phyloP scores from a whole-genome alignment of 2,113 vertebrate species.

The Antechinus stuartii region DNA sequence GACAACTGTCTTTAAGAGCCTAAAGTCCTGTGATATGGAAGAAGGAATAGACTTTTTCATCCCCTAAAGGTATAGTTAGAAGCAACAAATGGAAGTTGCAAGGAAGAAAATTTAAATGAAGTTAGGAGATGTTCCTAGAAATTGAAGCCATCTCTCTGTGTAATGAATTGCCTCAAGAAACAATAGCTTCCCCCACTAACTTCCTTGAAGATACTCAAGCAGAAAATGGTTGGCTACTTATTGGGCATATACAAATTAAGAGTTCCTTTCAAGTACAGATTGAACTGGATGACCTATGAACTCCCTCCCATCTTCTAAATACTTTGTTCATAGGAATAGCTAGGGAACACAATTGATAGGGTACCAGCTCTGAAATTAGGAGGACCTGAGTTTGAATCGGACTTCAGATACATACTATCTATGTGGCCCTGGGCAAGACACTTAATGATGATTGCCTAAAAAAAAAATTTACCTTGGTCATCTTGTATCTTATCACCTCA shows the following conservation, averaged over 20 bases:
- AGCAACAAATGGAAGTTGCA: not conserved
- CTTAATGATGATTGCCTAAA: too few relatives aligned
- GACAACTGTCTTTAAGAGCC: not conserved
- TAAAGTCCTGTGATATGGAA: not conserved
- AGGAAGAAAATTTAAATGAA: not conserved
- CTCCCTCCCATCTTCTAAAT: not conserved
- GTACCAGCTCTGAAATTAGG: too few relatives aligned
- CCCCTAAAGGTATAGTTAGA: not conserved
- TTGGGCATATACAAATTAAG: not conserved
- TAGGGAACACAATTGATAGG: not conserved
- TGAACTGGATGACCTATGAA: not conserved
- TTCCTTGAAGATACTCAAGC: not conserved
- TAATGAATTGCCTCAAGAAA: not conserved
- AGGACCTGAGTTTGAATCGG: too few relatives aligned
- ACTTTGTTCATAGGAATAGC: not conserved
- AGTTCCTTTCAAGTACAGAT: not conserved
- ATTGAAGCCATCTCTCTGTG: not conserved
- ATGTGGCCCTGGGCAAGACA: too few relatives aligned
- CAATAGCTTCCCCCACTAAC: too few relatives aligned
- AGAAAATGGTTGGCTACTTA: not conserved
- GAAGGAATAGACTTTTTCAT: not conserved
- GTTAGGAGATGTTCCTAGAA: not conserved
- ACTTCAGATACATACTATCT: too few relatives aligned
- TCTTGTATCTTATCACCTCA: not conserved
- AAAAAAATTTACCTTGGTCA: not conserved